Percentiles rank a stretch among this genome's conserved stretches.
These are phyloP conservation scores for Pseudobourletiella spinata DNA, from an alignment of 1,140 invertebrate genomes.

Conservation along the genomic window DNA sequence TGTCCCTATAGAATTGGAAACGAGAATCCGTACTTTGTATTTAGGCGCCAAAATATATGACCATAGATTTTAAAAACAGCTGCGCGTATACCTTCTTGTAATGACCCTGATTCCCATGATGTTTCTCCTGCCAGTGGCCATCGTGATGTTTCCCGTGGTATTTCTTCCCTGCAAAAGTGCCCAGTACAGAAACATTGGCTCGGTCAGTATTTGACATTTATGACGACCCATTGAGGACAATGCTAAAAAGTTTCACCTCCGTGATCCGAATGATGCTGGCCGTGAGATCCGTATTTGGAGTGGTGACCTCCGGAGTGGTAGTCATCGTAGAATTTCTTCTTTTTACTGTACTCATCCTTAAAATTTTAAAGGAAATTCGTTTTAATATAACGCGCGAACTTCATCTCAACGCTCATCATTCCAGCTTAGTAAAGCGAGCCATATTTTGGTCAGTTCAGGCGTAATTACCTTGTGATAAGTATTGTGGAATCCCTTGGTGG, in stretches of 20 bases:
- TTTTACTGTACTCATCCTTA: slow-evolving; percentile 32
- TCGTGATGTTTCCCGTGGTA: slow-evolving; percentile 31
- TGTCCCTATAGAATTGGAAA: no score
- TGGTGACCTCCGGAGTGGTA: slow-evolving; percentile 33
- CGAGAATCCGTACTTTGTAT: no score
- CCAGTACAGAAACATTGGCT: no score
- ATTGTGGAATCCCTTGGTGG: slow-evolving; percentile 34
- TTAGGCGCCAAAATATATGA: no score
- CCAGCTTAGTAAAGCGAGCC: no score
- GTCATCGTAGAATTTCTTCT: slow-evolving; percentile 35
- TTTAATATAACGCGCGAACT: no score
- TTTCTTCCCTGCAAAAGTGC: slow-evolving; percentile 23
- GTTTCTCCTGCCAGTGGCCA: slow-evolving; percentile 32
- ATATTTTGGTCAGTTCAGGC: no score
- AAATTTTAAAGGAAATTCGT: no score
- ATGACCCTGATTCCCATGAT: slow-evolving; percentile 32
- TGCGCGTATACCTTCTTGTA: slow-evolving; percentile 34
- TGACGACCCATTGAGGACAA: no score
- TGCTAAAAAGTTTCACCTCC: slow-evolving; percentile 22
- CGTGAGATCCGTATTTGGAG: slow-evolving; percentile 28
- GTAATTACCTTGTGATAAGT: slow-evolving; percentile 35
- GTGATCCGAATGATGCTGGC: slow-evolving; percentile 29
- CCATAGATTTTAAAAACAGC: no score
- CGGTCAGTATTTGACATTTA: no score
- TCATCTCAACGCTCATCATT: no score